Evolutionary conservation across 1,140 invertebrate species (phyloP), one percentile per base, ranked within the genome.

Genomic region (Lordiphosa collinella): DNA sequence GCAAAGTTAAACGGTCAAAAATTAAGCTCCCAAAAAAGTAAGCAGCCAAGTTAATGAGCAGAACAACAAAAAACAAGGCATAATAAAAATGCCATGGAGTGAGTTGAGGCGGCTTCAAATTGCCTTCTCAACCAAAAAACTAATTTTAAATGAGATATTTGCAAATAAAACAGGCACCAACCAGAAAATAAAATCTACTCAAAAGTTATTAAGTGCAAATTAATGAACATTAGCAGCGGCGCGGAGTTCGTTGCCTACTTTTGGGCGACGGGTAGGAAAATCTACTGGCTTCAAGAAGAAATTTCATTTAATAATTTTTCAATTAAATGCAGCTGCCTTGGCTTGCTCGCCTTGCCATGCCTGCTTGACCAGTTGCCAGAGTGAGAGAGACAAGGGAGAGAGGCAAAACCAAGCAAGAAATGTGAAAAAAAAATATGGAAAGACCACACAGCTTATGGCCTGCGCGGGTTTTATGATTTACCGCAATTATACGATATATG

Each of bases 281-380:
- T 46, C 46, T 50, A 29, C 31, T 25, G 25, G 40, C 36, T 9
- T 41, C 14, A 25, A 29, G n/a, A 38, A 29, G 41, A 80, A 82
- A 82, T 52, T 80, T 72, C 76, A 72, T 82, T 82, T 82, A 75
- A 82, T 82, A 82, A 82, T 82, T 82, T 82, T 82, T 82, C 76
- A 82, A 82, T 82, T 82, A 82, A 82, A 82, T 76, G 76, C 76
- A 80, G 75, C 74, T 46, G 66, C 40, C 51, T 41, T 46, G 34
- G 12, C 22, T 18, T 25, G 12, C 22, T 18, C 2, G 22, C 22
- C 22, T 22, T 4, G 18, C 4, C 4, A 7, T 4, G 22, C 22
- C 22, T 44, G 41, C 41, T 54, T 63, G 75, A 52, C 58, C 68
- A 64, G n/a, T 25, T 43, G 7, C 53, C 58, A 62, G 35, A n/a